These are phyloP conservation scores for Sanderia malayensis DNA, from an alignment of 30 jellyfish, hydroid and myxozoan genomes.

Conservation along the genomic window DNA sequence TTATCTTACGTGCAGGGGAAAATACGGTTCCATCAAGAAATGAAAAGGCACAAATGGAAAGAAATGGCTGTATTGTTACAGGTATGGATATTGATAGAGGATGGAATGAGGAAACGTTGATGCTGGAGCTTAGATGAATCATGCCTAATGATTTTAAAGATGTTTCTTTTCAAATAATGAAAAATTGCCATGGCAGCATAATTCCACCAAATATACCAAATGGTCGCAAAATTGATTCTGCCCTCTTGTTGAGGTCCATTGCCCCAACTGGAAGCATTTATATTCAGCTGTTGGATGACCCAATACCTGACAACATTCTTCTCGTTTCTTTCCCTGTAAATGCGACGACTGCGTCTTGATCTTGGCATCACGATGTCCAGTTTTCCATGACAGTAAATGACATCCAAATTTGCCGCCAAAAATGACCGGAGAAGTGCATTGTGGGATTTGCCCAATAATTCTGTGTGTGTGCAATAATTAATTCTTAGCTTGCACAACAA, in stretches of 20 bases:
- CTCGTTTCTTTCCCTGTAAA: too few relatives aligned
- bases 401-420: too few relatives aligned
- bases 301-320: neutral
- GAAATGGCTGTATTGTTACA: slow-evolving; percentile 16
- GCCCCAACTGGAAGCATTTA: slow-evolving; percentile 10
- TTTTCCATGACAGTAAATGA: too few relatives aligned
- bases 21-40: slow-evolving; percentile 23
- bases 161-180: slow-evolving; percentile 20
- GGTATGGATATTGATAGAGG: slow-evolving; percentile 29
- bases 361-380: too few relatives aligned
- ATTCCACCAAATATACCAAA: slow-evolving; percentile 14
- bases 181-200: slow-evolving; percentile 7
- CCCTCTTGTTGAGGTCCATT: slow-evolving; percentile 14
- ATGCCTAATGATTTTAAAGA: slow-evolving; percentile 6
- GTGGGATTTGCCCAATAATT: too few relatives aligned
- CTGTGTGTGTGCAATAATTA: too few relatives aligned
- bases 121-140: slow-evolving; percentile 12
- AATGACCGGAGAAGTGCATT: too few relatives aligned
- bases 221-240: slow-evolving; percentile 31
- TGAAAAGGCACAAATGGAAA: slow-evolving; percentile 32
- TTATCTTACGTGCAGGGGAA: slow-evolving; percentile 17
- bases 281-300: slow-evolving; percentile 17
- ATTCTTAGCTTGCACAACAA: too few relatives aligned
- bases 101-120: slow-evolving; percentile 16
- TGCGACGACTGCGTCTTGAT: too few relatives aligned